Evolutionary conservation across 2,888 invertebrate species (phyloP), one percentile per base, ranked within the genome.

Genomic region (Drosophila eohydei): DNA sequence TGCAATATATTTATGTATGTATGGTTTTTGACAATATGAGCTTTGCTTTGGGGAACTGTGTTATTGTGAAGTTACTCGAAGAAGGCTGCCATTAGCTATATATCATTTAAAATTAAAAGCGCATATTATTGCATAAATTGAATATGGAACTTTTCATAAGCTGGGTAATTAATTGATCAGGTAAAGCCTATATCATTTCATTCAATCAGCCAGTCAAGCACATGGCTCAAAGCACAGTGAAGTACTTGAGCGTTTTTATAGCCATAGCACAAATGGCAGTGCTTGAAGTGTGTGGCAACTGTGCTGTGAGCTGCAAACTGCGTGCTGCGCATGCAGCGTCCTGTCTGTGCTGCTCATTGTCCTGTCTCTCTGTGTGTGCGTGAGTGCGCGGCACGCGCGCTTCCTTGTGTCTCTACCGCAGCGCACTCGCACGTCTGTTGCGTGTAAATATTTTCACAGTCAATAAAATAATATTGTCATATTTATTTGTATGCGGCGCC

Each of bases 391-490:
- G 63, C 78, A 73, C 85, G 81, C 88, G 73, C 75, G 88, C 80
- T 80, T 82, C 69, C 74, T 66, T 59, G 71, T 61, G 56, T 65
- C 78, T 71, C 59, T 56, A 63, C 65, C 83, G 59, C 36, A 46
- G 34, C 30, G 34, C 14, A 57, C 63, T 58, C 58, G 66, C 81
- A 81, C 87, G 83, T 80, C 75, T 51, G 54, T 71, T 89, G 88
- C 89, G 88, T 90, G 90, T 77, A 88, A 90, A 90, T 89, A 88
- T 89, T 86, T 90, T 89, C 89, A 75, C 80, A 90, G 90, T 89
- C 86, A 89, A 86, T 90, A 86, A 85, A 86, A 86, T 89, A 86
- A 86, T 86, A 86, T 90, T 86, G 89, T 86, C 89, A 90, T 89
- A 89, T 87, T 82, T 88, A 75, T 87, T 67, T 71, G 60, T 80